These are phyloP conservation scores for Sepioteuthis lessoniana DNA, from an alignment of 2,888 invertebrate species.

Conservation along the genomic window DNA sequence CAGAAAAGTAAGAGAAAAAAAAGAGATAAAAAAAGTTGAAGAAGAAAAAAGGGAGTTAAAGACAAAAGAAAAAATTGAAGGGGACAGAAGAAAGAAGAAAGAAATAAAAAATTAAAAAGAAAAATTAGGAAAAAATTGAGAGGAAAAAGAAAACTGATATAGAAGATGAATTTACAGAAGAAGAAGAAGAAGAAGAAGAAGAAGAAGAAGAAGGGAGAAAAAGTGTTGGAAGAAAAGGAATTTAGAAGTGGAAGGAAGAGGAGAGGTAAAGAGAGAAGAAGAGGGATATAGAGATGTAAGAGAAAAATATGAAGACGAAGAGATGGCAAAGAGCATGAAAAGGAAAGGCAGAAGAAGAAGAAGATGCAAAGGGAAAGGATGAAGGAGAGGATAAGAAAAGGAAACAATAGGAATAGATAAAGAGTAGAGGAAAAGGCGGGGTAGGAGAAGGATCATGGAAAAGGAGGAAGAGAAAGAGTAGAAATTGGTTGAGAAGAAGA, in stretches of 20 bases:
- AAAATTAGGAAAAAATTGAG: background rate
- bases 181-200: background rate
- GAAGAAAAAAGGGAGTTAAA: background rate
- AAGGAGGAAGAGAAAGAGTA: background rate
- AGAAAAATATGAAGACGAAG: background rate
- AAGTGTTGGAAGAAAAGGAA: background rate
- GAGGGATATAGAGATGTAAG: background rate
- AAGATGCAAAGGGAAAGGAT: fast-evolving
- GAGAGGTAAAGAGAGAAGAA: background rate
- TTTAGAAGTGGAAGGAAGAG: background rate
- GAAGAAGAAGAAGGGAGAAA: background rate
- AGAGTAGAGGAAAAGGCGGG: background rate
- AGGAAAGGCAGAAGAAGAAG: background rate
- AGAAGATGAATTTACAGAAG: background rate
- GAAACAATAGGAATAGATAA: fast-evolving
- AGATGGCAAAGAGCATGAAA: background rate
- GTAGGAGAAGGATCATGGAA: too few species aligned
- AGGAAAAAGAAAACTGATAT: background rate
- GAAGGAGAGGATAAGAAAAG: background rate
- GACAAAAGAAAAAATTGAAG: background rate
- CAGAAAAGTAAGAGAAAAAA: background rate
- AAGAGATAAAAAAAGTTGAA: background rate
- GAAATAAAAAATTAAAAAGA: background rate
- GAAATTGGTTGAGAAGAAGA: too few species aligned
- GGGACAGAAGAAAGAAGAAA: background rate